These are phyloP conservation scores for Entomobrya multifasciata DNA, from an alignment of 2,888 invertebrate genomes.

Conservation along the genomic window DNA sequence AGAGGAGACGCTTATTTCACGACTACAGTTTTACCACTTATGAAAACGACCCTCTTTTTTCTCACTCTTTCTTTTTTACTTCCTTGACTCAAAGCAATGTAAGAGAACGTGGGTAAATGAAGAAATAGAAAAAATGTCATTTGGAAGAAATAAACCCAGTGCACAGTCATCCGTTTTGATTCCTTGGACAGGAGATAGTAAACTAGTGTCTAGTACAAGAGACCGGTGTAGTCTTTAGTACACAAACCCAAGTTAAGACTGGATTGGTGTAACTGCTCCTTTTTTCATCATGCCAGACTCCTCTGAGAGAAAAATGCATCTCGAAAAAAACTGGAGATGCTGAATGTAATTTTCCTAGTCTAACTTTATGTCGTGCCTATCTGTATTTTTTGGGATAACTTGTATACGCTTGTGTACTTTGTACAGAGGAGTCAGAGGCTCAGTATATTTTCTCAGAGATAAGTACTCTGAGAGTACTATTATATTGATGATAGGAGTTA, in stretches of 20 bases:
- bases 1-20: constrained; percentile 32
- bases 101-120: background rate
- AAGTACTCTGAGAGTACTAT: background rate
- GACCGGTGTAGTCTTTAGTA: background rate
- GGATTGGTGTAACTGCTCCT: background rate
- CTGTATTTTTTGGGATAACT: background rate
- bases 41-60: constrained; percentile 32
- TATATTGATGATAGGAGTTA: background rate
- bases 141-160: background rate
- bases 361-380: background rate
- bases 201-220: background rate
- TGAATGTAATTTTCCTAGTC: constrained; percentile 35
- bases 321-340: background rate
- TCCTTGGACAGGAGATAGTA: constrained; percentile 39
- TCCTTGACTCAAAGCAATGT: constrained; percentile 29
- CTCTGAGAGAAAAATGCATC: constrained; percentile 29
- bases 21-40: constrained; percentile 36
- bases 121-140: constrained; percentile 27
- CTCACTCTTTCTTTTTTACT: constrained; percentile 1
- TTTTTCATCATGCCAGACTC: background rate
- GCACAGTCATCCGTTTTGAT: constrained; percentile 58
- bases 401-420: background rate
- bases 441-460: background rate
- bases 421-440: background rate
- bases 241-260: background rate